phyloP scores from a whole-genome alignment of 2,797 vertebrate species.

The Phrynocephalus guinanensis region DNA sequence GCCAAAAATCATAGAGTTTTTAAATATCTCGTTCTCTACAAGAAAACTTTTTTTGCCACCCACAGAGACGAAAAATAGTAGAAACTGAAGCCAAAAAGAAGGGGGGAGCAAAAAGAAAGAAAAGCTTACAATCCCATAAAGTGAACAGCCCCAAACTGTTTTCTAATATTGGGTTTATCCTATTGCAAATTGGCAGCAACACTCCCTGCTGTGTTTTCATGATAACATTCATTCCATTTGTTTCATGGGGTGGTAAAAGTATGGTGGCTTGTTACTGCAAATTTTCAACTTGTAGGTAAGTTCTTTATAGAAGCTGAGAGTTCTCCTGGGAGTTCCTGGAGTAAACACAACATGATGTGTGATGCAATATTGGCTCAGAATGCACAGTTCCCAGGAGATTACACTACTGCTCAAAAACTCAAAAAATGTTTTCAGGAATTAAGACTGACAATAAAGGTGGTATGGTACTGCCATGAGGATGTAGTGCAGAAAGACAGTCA shows the following conservation, averaged over 20 bases:
- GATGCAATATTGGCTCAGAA: conserved; percentile 2
- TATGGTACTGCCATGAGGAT: neutral
- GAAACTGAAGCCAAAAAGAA: neutral
- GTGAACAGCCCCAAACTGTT: neutral
- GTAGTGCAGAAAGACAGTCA: too few species aligned
- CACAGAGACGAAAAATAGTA: neutral
- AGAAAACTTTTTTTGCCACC: neutral
- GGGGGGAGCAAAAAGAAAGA: too few species aligned
- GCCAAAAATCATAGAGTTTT: neutral
- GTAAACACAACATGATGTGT: conserved; percentile 3
- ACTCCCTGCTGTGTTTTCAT: conserved; percentile 26
- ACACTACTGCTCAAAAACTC: neutral
- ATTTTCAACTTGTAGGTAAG: conserved; percentile 11
- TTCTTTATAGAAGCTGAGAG: neutral
- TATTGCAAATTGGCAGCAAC: conserved; percentile 28
- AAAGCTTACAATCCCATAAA: neutral
- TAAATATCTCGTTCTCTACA: neutral
- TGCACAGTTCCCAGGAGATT: neutral
- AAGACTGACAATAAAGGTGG: neutral
- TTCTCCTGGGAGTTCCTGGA: neutral
- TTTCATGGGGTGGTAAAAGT: conserved; percentile 22
- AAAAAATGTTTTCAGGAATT: conserved; percentile 17
- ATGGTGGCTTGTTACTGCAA: conserved; percentile 5
- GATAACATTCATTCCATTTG: conserved; percentile 34
- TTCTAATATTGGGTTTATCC: conserved; percentile 27